Percentiles rank a stretch among this genome's conserved stretches.
Conservation (phyloP, 2,888 invertebrate species). For the Himalopsyche kuldschensis region DNA sequence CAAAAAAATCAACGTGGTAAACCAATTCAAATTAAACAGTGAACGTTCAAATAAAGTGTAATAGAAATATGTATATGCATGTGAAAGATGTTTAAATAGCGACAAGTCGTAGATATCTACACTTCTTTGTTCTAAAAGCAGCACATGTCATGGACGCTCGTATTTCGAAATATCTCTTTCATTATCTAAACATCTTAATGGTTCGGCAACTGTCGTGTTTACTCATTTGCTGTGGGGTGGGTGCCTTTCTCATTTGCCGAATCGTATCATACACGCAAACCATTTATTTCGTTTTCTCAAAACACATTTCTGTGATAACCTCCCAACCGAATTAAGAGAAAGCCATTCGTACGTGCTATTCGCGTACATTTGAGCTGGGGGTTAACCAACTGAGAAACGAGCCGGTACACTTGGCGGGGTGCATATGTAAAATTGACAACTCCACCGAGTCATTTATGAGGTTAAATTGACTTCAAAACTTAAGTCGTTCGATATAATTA, state of each 20-base stretch:
- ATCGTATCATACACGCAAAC: not conserved
- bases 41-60: too few relatives aligned
- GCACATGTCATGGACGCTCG: too few relatives aligned
- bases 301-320: not conserved
- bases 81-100: too few relatives aligned
- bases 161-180: too few relatives aligned
- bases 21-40: too few relatives aligned
- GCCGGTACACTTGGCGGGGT: not conserved
- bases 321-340: not conserved
- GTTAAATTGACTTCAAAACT: not conserved
- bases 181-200: too few relatives aligned
- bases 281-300: not conserved
- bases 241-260: not conserved
- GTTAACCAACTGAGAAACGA: not conserved
- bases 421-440: not conserved
- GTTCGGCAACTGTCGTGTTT: not conserved
- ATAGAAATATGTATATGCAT: too few relatives aligned
- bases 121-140: too few relatives aligned
- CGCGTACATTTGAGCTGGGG: not conserved
- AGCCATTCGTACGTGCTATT: not conserved
- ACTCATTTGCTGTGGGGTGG: not conserved
- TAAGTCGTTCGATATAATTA: not conserved
- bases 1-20: too few relatives aligned
- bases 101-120: too few relatives aligned
- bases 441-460: not conserved